Evolutionary conservation across 1,140 invertebrate genomes (phyloP), one percentile per base, ranked within the genome.

Genomic region (Drosophila equinoxialis): DNA sequence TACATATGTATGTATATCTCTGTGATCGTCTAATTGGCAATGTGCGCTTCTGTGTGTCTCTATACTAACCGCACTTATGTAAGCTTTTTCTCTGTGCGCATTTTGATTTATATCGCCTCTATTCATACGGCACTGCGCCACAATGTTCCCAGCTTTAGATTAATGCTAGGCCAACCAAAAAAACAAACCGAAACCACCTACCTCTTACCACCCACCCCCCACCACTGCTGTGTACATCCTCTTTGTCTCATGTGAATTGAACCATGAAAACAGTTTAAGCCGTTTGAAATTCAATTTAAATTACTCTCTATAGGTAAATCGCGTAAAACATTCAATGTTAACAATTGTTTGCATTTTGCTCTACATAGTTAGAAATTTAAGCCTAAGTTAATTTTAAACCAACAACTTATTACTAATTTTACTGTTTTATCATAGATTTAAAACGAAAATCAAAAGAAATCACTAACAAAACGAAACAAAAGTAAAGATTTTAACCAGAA

Each of bases 81-180:
- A 89, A 87, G 81, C 75, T 42, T 67, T 84, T 62, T 79, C 74
- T 79, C 74, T 81, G 62, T 76, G 73, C 83, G 79, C 76, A 83
- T 80, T 87, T 68, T 87, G 83, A 87, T 87, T 87, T 87, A 89
- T 83, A 82, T 86, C 79, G 74, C 74, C 62, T 57, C 82, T 67
- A 83, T 82, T 65, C 83, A 86, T 86, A 79, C 83, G 77, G 79
- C 67, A 64, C 74, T 65, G 64, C 30, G 58, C 57, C 17, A 51
- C 45, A 51, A 23, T 51, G 45, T 51, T 51, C 45, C 45, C 45
- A 51, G 45, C 17, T 51, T 23, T 20, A 51, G 45, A 51, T 51
- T 51, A 23, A 11, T 13, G 37, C 37, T 37, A 37, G 35, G 35
- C 35, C 35, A 37, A 8, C 33, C 23, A 4, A 26, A 26, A 26